Conservation (phyloP, 2,888 invertebrate species). For the Podotricha telesiphe region DNA sequence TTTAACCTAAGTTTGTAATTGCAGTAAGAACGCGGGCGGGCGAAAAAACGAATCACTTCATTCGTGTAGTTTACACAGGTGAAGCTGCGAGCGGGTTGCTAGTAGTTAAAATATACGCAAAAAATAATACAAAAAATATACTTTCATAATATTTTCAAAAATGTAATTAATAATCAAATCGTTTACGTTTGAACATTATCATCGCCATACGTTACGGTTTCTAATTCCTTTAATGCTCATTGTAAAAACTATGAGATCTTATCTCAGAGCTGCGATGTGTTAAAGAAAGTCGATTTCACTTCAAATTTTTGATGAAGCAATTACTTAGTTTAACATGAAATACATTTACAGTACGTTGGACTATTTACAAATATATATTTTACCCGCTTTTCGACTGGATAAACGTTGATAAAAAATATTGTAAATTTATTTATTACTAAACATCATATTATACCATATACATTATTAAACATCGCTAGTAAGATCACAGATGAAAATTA, state of each 20-base stretch:
- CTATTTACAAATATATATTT: not conserved
- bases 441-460: too few relatives aligned
- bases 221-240: slow-evolving; percentile 50
- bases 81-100: too few relatives aligned
- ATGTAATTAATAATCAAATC: slow-evolving; percentile 23
- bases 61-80: too few relatives aligned
- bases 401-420: too few relatives aligned
- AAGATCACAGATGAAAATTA: too few relatives aligned
- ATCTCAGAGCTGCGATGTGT: slow-evolving; percentile 38
- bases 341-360: not conserved
- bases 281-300: slow-evolving; percentile 43
- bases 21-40: too few relatives aligned
- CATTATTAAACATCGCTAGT: too few relatives aligned
- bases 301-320: slow-evolving; percentile 24
- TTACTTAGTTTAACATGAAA: slow-evolving; percentile 11
- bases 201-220: slow-evolving; percentile 49
- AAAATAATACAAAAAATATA: not conserved
- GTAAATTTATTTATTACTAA: too few relatives aligned
- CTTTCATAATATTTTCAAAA: slow-evolving; percentile 33
- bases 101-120: too few relatives aligned
- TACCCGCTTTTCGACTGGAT: too few relatives aligned
- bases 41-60: too few relatives aligned
- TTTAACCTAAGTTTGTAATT: too few relatives aligned
- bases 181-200: slow-evolving; percentile 34
- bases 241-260: slow-evolving; percentile 46